phyloP scores from a whole-genome alignment of 2,797 vertebrate species.

The Accipiter minullus region DNA sequence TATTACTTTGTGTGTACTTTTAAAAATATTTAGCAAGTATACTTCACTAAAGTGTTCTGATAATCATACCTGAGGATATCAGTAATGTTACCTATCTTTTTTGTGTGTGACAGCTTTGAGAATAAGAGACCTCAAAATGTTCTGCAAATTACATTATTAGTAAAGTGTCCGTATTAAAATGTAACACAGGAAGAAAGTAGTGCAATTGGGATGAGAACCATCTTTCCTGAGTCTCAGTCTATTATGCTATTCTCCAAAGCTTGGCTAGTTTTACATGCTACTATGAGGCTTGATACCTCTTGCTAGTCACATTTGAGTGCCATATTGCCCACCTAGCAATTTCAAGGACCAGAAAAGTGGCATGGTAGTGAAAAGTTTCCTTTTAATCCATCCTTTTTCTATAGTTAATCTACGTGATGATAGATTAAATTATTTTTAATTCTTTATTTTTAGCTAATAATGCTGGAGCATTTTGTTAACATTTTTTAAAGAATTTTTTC shows the following conservation, averaged over 20 bases:
- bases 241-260: neutral
- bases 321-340: neutral
- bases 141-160: neutral
- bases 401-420: neutral
- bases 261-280: neutral
- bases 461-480: neutral
- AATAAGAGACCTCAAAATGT: neutral
- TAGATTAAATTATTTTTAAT: neutral
- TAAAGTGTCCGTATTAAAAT: neutral
- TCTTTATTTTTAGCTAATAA: neutral
- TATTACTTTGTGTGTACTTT: neutral
- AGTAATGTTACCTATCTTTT: neutral
- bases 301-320: neutral
- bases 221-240: neutral
- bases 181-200: neutral
- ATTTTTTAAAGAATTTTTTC: fast-evolving
- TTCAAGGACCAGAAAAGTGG: neutral
- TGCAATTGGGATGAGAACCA: neutral
- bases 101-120: neutral
- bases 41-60: neutral
- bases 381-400: neutral
- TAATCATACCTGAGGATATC: neutral
- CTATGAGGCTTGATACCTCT: neutral
- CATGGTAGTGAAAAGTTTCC: neutral
- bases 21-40: neutral